phyloP scores from a whole-genome alignment of 1,140 invertebrate species.

The Drosophila micromelanica region DNA sequence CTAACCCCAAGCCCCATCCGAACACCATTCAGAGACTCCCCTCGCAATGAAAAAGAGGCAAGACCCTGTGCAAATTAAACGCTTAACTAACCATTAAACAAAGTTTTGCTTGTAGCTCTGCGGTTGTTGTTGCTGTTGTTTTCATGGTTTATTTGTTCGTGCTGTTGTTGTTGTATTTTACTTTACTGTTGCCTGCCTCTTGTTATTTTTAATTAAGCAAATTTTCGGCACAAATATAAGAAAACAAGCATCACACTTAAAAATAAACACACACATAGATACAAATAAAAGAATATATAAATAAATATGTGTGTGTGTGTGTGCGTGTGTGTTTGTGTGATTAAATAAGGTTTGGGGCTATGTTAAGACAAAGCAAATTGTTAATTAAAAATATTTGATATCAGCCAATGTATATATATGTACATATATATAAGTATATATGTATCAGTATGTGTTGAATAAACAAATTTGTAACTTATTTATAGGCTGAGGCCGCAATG shows the following conservation, averaged over 20 bases:
- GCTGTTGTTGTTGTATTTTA: conserved; percentile 39
- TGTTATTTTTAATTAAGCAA: conserved; percentile 82
- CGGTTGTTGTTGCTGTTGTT: conserved; percentile 48
- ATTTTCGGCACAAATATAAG: conserved; percentile 74
- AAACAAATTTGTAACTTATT: conserved; percentile 49
- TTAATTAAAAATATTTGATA: too few relatives aligned
- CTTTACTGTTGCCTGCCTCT: conserved; percentile 30
- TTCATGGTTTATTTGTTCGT: conserved; percentile 5
- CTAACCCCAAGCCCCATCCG: background rate
- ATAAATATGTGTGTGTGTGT: conserved; percentile 16
- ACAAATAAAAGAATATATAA: background rate
- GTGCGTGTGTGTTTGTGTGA: too few relatives aligned
- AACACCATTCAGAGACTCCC: background rate
- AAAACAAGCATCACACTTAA: conserved; percentile 56
- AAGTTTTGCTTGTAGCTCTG: conserved; percentile 78
- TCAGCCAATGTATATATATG: too few relatives aligned
- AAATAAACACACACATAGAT: conserved; percentile 33
- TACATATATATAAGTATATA: conserved; percentile 4
- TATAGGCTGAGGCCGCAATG: conserved; percentile 37
- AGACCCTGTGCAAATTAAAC: conserved; percentile 68
- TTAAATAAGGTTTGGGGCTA: too few relatives aligned
- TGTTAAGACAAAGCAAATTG: too few relatives aligned
- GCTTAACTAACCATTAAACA: conserved; percentile 81
- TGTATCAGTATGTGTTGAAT: conserved; percentile 3
- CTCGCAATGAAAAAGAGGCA: background rate